phyloP scores from a whole-genome alignment of 2,797 vertebrate genomes.

The Pelochelys cantorii region DNA sequence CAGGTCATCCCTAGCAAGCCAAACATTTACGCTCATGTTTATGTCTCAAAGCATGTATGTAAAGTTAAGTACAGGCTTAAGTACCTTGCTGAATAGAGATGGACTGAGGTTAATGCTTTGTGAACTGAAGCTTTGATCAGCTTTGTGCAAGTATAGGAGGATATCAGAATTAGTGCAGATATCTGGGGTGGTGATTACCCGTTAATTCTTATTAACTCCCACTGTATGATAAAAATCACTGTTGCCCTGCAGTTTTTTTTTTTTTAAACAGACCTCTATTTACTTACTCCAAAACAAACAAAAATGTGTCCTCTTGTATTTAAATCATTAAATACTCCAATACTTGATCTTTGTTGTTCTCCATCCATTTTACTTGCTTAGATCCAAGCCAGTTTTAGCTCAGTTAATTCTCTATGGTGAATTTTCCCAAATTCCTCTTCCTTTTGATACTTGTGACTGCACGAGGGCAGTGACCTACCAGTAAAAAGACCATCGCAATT shows the following conservation, averaged over 20 bases:
- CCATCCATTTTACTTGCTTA: constrained; percentile 18
- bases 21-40: neutral
- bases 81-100: neutral
- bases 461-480: constrained; percentile 23
- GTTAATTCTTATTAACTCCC: neutral
- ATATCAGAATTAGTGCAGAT: neutral
- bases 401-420: constrained; percentile 12
- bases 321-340: constrained; percentile 28
- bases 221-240: neutral
- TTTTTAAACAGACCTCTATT: neutral
- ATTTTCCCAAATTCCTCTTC: neutral
- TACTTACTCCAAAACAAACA: constrained; percentile 25
- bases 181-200: neutral
- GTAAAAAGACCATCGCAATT: constrained; percentile 50
- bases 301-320: neutral
- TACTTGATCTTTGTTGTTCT: constrained; percentile 29
- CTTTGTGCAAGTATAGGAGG: neutral
- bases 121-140: neutral
- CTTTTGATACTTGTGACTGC: constrained; percentile 2
- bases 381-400: constrained; percentile 49
- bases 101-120: neutral
- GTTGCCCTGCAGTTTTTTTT: constrained; percentile 6
- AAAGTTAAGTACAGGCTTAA: neutral
- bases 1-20: neutral
- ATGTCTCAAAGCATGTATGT: neutral